Evolutionary conservation across 1,140 invertebrate species (phyloP), one percentile per base, ranked within the genome.

Genomic region (Asobara japonica): DNA sequence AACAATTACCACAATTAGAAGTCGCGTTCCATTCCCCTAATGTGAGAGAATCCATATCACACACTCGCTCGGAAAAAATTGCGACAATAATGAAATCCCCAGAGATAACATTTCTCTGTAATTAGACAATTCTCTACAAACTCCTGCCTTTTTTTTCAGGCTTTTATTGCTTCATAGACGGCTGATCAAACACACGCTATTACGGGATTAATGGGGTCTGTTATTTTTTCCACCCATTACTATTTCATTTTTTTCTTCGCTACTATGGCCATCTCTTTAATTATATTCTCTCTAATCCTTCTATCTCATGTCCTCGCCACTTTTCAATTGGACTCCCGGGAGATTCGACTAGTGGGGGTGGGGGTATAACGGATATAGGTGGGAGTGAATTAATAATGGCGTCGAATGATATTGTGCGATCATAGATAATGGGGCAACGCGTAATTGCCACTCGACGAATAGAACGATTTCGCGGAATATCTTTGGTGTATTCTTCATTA

Each of bases 121-220:
- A 56, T 56, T 56, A 56, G 7, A 27, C 22, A 22, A 22, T 56
- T 18, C 11, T 16, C 41, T 3, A 25, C 51, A 56, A 56, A 56
- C 2, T 56, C 25, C n/a, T 56, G 18, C 18, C 22, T 51, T 18
- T 56, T 36, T 56, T 45, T 16, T 16, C 41, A 16, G 5, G n/a
- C 5, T 45, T 13, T 13, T 16, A 38, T 38, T 16, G 41, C 41
- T 45, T 4, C 20, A 11, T 60, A 60, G 27, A 27, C 51, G 51
- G 29, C 25, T 62, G 60, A 16, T 31, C 25, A 62, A 62, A 30
- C 27, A 62, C 60, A 62, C 56, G 64, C 65, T 38, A 41, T 65
- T 20, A 65, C 31, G 36, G 6, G 11, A 30, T 66, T n/a, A n/a
- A n/a, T n/a, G n/a, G n/a, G n/a, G 16, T 8, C 65, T 41, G 20